Evolutionary conservation across 2,797 vertebrate species (phyloP).

Genomic region (Menidia menidia): DNA sequence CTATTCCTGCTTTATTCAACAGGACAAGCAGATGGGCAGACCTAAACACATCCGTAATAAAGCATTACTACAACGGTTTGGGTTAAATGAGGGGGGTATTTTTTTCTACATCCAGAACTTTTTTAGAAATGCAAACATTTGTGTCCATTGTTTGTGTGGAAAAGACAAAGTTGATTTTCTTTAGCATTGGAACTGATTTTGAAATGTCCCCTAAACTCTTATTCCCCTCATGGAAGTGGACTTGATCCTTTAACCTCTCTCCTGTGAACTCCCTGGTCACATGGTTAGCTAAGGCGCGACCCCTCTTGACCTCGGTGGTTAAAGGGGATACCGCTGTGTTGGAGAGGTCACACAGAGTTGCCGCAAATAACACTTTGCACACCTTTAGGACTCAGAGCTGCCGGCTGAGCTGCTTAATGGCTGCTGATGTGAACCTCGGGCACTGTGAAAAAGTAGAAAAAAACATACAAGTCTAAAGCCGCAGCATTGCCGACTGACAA

Average conservation of each 20-base stretch:
- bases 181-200: constrained; percentile 39
- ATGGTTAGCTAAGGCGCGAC: constrained; percentile 70
- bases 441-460: not conserved
- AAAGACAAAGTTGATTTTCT: constrained; percentile 39
- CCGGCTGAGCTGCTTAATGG: constrained; percentile 61
- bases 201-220: constrained; percentile 34
- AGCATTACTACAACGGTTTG: constrained; percentile 23
- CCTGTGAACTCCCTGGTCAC: constrained; percentile 68
- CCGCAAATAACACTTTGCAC: constrained; percentile 67
- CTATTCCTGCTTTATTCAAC: constrained; percentile 58
- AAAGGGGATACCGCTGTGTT: constrained; percentile 61
- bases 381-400: constrained; percentile 57
- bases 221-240: constrained; percentile 76
- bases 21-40: constrained; percentile 39
- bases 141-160: constrained; percentile 15
- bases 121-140: not conserved
- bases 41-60: constrained; percentile 48
- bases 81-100: constrained; percentile 2
- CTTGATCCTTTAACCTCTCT: constrained; percentile 74
- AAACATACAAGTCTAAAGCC: constrained; percentile 4
- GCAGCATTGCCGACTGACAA: not conserved
- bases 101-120: constrained; percentile 17
- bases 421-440: constrained; percentile 26
- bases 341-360: constrained; percentile 64
- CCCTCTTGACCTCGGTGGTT: constrained; percentile 55